Base-by-base conservation (phyloP, 2,797 vertebrate genomes). In the Denticeps clupeoides region DNA sequence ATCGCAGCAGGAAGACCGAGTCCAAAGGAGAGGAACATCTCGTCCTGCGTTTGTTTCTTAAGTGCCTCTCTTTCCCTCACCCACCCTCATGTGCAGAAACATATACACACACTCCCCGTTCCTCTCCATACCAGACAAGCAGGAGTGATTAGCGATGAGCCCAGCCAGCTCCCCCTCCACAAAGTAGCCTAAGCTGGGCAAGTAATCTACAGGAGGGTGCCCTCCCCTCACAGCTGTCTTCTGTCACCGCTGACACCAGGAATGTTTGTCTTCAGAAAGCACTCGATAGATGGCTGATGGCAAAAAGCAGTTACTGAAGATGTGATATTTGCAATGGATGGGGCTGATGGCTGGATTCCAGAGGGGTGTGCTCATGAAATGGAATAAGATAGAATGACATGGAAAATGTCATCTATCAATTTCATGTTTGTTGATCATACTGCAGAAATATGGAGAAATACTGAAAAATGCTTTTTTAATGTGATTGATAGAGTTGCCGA, bases 121-220 rank as follows among this genome's bases (percentile, higher is more conserved):
- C 65, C 50, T 55, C 66, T 71, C 47, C 58, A 73, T 79, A 77
- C 77, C 78, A 69, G 77, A 45, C 77, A 67, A 78, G 58, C 74
- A 66, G 55, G 52, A 76, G 71, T 80, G 82, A 87, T 82, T 82
- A 80, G 60, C 65, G 71, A 67, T 41, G 64, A 65, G 74, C 65
- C 53, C 60, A 58, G 72, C 67, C 71, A 64, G 71, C 68, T 66
- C 64, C 63, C 49, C 71, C 73, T 65, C 64, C 50, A 43, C 64
- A 33, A 26, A 49, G 40, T 57, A 57, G 26, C 55, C 32, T 41
- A 45, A 42, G 41, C 47, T 47, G 50, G 38, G 35, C 54, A 49
- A 68, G 58, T 61, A 50, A 56, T 59, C 49, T 41, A 56, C 32
- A 21, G 27, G 32, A 41, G 41, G 25, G 41, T 49, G 42, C 27